Evolutionary conservation across 2,888 invertebrate genomes (phyloP).

Genomic region (Crossocerus cetratus): DNA sequence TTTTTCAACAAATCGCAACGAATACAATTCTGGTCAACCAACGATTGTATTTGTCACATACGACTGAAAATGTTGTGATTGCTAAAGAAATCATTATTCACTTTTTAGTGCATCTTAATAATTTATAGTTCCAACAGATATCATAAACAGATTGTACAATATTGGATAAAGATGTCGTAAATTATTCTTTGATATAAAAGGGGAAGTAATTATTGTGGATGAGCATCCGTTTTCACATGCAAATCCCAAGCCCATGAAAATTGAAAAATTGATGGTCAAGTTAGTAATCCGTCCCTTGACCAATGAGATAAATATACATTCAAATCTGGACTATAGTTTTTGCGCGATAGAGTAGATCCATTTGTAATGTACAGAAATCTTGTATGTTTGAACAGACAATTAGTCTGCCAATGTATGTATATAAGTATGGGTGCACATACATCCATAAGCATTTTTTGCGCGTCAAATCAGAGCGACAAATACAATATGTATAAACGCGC

Average conservation of each 20-base stretch:
- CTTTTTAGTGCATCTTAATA: too few species aligned
- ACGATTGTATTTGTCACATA: too few species aligned
- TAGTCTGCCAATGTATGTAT: conserved; percentile 13
- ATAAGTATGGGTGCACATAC: conserved; percentile 24
- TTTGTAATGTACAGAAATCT: conserved; percentile 14
- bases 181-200: conserved; percentile 37
- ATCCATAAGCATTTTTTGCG: conserved; percentile 37
- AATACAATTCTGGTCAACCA: too few species aligned
- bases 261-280: conserved; percentile 32
- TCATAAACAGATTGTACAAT: conserved; percentile 16
- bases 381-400: conserved; percentile 14
- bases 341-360: conserved; percentile 25
- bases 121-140: conserved; percentile 23
- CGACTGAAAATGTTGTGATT: too few species aligned
- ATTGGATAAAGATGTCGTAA: conserved; percentile 23
- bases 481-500: conserved; percentile 39
- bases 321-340: conserved; percentile 24
- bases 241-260: conserved; percentile 1
- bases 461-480: conserved; percentile 18
- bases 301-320: conserved; percentile 35
- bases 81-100: too few species aligned
- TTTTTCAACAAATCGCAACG: too few species aligned
- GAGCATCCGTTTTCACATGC: conserved; percentile 6
- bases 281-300: conserved; percentile 55
- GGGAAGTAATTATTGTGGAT: conserved; percentile 4